A percentile compares a stretch with the other conserved stretches of the same genome.
These are phyloP conservation scores for Parauchenoglanis ngamensis DNA, from an alignment of 2,797 vertebrate genomes.

Conservation along the genomic window DNA sequence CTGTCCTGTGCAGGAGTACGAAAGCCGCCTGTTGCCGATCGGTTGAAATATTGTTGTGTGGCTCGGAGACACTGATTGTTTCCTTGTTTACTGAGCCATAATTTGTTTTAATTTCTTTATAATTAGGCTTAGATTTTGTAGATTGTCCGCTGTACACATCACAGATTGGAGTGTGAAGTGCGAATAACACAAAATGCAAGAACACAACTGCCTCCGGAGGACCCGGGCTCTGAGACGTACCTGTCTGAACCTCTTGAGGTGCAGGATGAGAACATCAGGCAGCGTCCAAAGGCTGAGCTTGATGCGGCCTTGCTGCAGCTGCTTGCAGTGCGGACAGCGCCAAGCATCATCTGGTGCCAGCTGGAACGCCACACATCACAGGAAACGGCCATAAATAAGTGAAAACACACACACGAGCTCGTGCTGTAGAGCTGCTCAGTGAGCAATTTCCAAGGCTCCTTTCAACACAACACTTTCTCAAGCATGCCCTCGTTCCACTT, in stretches of 20 bases:
- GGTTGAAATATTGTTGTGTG: too few relatives aligned
- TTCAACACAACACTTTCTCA: constrained; percentile 12
- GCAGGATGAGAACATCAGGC: constrained; percentile 95
- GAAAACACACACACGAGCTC: background rate
- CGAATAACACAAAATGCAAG: background rate
- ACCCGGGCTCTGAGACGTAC: constrained; percentile 64
- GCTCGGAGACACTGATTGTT: too few relatives aligned
- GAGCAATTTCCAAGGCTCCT: constrained; percentile 57
- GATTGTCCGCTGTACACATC: too few relatives aligned
- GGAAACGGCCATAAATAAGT: background rate
- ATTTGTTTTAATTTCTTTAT: background rate
- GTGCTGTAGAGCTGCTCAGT: constrained; percentile 1
- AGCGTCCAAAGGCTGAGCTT: constrained; percentile 98
- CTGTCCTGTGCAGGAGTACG: too few relatives aligned
- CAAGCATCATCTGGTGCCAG: constrained; percentile 97
- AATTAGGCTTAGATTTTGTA: background rate
- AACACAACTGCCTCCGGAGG: background rate
- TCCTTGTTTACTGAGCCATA: background rate
- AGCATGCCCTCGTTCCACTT: constrained; percentile 36
- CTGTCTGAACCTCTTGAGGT: constrained; percentile 97
- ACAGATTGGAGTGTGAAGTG: background rate
- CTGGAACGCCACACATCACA: constrained; percentile 71
- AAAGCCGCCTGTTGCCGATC: too few relatives aligned
- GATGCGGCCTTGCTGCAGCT: constrained; percentile 98
- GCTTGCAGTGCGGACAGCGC: constrained; percentile 98